Percentiles rank a stretch among this genome's conserved stretches.
phyloP scores from a whole-genome alignment of 2,888 invertebrate genomes.

The Papilio demoleus region DNA sequence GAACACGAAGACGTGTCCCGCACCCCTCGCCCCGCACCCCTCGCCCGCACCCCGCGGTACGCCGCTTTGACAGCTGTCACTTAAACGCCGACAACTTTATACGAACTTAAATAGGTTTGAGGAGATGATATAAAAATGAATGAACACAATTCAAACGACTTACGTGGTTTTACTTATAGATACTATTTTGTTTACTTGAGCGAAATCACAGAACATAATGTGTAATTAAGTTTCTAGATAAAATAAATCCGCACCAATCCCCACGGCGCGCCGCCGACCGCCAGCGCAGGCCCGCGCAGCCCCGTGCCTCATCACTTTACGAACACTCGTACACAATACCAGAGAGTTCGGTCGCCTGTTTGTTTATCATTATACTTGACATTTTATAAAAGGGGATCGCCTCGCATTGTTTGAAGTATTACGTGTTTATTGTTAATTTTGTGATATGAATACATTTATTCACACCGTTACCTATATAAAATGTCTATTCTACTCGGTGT shows the following conservation, averaged over 20 bases:
- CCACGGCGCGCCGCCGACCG: neutral
- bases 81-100: neutral
- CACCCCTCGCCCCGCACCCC: neutral
- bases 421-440: neutral
- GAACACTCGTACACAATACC: neutral
- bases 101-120: neutral
- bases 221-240: neutral
- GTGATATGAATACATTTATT: neutral
- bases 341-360: neutral
- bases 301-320: neutral
- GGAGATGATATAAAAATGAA: neutral
- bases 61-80: constrained; percentile 3
- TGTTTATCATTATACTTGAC: neutral
- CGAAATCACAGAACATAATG: neutral
- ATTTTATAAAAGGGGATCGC: neutral
- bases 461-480: neutral
- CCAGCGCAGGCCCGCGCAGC: neutral
- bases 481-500: no score
- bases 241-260: no score
- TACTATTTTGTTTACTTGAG: neutral
- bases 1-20: neutral
- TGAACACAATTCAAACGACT: neutral
- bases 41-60: neutral
- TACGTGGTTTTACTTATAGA: neutral
- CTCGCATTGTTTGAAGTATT: neutral